These are phyloP conservation scores for Morone chrysops DNA, from an alignment of 2,113 vertebrate genomes.

Conservation along the genomic window DNA sequence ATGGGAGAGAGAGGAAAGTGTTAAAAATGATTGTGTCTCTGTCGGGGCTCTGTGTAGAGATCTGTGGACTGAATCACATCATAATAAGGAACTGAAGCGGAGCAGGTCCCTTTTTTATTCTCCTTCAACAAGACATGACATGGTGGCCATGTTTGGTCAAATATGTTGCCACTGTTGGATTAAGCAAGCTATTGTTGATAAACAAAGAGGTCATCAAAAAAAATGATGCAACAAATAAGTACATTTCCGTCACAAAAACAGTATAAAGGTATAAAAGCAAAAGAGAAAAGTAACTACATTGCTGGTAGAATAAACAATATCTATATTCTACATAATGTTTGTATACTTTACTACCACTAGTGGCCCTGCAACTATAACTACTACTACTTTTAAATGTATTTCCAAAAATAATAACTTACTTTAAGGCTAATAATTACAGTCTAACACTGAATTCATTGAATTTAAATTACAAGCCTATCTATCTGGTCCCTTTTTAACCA, in stretches of 20 bases:
- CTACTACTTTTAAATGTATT: background rate
- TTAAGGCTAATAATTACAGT: background rate
- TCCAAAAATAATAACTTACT: background rate
- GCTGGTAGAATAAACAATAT: background rate
- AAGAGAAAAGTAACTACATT: background rate
- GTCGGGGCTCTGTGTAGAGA: slow-evolving; percentile 81
- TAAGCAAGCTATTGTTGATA: slow-evolving; percentile 62
- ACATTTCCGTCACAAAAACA: background rate
- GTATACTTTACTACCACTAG: background rate
- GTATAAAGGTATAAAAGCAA: background rate
- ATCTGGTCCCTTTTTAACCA: background rate
- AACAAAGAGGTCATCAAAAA: slow-evolving; percentile 57
- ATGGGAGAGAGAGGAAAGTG: slow-evolving; percentile 81
- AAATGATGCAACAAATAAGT: background rate
- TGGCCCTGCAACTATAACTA: background rate
- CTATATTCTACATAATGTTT: background rate
- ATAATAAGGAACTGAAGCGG: slow-evolving; percentile 84
- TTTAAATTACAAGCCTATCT: background rate
- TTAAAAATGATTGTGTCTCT: slow-evolving; percentile 85
- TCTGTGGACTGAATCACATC: slow-evolving; percentile 85
- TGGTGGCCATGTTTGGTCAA: slow-evolving; percentile 77
- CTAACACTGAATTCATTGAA: background rate
- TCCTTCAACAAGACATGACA: slow-evolving; percentile 77
- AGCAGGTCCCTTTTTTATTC: slow-evolving; percentile 76
- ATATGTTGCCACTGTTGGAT: slow-evolving; percentile 70